Base-by-base conservation (phyloP, 1,140 invertebrate species). In the Steinernema feltiae region DNA sequence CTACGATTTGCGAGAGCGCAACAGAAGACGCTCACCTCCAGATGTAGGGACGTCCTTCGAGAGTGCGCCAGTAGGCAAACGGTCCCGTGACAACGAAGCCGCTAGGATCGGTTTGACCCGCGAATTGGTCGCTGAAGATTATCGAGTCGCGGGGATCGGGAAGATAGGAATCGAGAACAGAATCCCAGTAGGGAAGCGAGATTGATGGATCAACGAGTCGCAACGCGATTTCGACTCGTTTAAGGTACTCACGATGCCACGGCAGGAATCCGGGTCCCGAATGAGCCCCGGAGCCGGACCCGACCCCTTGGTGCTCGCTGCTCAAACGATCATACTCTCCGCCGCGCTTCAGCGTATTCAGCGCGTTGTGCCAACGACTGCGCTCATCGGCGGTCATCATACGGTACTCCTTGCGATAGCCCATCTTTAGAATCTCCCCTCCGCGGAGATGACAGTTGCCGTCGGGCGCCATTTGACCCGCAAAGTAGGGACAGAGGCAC, bases 311-410 rank as follows among this genome's bases (percentile, higher is more conserved):
- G 75, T 85, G 84, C 70, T 85, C 76, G 15, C 70, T 31, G 48
- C 74, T 76, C 1, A 85, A 72, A 31, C 79, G 27, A 72, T 81
- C 78, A 76, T 87, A 82, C 81, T 87, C 87, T 74, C 84, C 85
- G 69, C 84, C 84, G 63, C 79, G 74, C 74, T 88, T 88, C 35
- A 88, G 76, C 15, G 80, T 76, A 69, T 84, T 87, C 21, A 88
- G 31, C 27, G 87, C 88, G 30, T 77, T 77, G 74, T 88, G 87
- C 76, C 82, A 88, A 27, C 81, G 77, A 1, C 75, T 69, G 70
- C 87, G 76, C 77, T 88, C 87, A 18, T 85, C 77, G 31, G 87
- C 86, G 0, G 81, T 86, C 77, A 88, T 76, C 81, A 85, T 86
- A 32, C 87, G 77, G 79, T 88, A 88, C 77, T 88, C 87, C 84